Percentiles rank a stretch among this genome's conserved stretches.
These are phyloP conservation scores for Diploscapter pachys DNA, from an alignment of 1,140 invertebrate genomes.

Conservation along the genomic window DNA sequence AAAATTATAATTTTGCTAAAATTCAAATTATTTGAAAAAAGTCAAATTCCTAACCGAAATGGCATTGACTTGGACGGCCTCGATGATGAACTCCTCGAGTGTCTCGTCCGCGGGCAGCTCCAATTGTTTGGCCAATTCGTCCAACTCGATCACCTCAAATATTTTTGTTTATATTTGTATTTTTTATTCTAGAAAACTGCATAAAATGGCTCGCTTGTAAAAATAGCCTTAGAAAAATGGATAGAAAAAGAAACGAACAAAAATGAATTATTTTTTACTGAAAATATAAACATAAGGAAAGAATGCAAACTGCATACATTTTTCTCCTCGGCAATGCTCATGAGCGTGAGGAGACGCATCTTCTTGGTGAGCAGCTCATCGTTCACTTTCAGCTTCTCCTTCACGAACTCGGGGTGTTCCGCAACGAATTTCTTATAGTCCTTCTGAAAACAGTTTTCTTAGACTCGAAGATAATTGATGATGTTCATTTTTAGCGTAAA, in stretches of 20 bases:
- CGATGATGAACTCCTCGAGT: constrained; percentile 55
- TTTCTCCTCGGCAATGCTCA: constrained; percentile 51
- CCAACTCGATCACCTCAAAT: constrained; percentile 35
- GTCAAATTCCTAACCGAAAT: constrained; percentile 41
- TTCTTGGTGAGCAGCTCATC: constrained; percentile 48
- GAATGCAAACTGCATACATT: constrained; percentile 28
- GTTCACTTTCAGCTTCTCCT: constrained; percentile 44
- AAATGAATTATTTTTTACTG: not conserved
- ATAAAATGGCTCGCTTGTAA: no score
- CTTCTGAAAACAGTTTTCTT: not conserved
- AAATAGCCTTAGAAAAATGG: no score
- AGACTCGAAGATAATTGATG: no score
- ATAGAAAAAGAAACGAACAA: no score
- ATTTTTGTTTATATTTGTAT: not conserved
- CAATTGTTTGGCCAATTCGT: constrained; percentile 39
- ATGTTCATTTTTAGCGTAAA: no score
- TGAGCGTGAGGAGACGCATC: constrained; percentile 55
- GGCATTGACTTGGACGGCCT: constrained; percentile 56
- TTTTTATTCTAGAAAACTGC: no score
- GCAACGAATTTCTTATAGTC: constrained; percentile 49
- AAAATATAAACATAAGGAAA: not conserved
- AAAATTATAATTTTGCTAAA: no score
- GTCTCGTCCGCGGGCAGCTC: constrained; percentile 47
- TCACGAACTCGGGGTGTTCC: constrained; percentile 49
- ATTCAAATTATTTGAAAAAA: no score